phyloP scores from a whole-genome alignment of 2,888 invertebrate species.

The Andrena trimmerana region DNA sequence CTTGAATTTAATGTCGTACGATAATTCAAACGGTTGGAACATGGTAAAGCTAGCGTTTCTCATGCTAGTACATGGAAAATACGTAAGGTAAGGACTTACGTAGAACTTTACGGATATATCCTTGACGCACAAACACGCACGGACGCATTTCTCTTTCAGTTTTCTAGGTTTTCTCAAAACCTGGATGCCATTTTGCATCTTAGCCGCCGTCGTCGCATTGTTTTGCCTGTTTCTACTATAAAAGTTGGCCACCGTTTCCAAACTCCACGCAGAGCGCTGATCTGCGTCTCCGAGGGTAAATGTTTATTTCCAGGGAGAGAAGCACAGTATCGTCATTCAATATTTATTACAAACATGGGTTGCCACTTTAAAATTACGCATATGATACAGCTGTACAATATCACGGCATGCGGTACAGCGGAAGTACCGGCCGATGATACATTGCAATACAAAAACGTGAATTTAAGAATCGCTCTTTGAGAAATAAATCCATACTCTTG shows the following conservation, averaged over 20 bases:
- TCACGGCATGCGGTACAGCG: not conserved
- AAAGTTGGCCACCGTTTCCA: not conserved
- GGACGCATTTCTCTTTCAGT: slow-evolving; percentile 85
- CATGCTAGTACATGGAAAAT: slow-evolving; percentile 92
- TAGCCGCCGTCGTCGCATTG: slow-evolving; percentile 77
- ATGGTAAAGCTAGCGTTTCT: slow-evolving; percentile 95
- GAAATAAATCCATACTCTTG: slow-evolving; percentile 13
- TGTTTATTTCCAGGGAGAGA: not conserved
- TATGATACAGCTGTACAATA: slow-evolving; percentile 42
- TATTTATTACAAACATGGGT: slow-evolving; percentile 35
- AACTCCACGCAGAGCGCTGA: no score
- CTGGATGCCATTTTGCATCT: slow-evolving; percentile 92
- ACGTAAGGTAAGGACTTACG: slow-evolving; percentile 88
- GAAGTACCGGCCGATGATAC: slow-evolving; percentile 1
- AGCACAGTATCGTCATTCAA: not conserved
- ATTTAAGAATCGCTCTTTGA: no score
- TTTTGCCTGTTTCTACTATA: slow-evolving; percentile 14
- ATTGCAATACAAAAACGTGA: not conserved
- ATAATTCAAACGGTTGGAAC: slow-evolving; percentile 93
- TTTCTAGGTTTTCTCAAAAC: slow-evolving; percentile 91
- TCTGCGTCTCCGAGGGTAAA: not conserved
- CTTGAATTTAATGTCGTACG: slow-evolving; percentile 95
- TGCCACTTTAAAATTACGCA: slow-evolving; percentile 23
- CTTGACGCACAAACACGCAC: not conserved
- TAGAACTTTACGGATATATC: no score